These are phyloP conservation scores for Alectoris magna DNA, from an alignment of 2,797 vertebrate genomes.

Conservation along the genomic window DNA sequence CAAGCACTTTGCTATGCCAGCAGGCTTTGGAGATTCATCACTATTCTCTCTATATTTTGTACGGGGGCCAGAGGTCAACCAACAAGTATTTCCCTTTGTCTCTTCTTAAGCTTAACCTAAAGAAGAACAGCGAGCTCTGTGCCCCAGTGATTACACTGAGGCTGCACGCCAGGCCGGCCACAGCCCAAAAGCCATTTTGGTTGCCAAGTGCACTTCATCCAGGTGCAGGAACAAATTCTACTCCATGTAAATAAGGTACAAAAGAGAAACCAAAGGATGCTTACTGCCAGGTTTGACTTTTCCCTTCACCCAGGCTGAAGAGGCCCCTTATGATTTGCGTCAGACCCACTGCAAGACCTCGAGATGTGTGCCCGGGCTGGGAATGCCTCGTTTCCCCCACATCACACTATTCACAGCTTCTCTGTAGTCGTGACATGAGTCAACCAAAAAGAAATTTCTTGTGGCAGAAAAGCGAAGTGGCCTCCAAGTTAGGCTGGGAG, in stretches of 20 bases:
- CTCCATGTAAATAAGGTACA: neutral
- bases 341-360: neutral
- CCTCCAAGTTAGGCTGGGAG: neutral
- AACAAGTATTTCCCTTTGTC: conserved; percentile 63
- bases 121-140: neutral
- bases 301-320: neutral
- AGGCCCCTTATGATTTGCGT: neutral
- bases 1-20: conserved; percentile 60
- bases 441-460: neutral
- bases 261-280: neutral
- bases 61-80: conserved; percentile 67
- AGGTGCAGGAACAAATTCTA: neutral
- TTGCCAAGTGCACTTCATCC: neutral
- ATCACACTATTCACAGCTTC: neutral
- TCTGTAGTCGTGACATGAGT: neutral
- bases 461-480: neutral
- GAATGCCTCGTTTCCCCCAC: neutral
- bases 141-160: neutral
- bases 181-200: neutral
- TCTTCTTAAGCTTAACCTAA: conserved; percentile 14
- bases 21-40: conserved; percentile 74
- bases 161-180: neutral
- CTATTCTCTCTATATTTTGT: conserved; percentile 75
- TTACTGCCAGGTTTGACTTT: neutral
- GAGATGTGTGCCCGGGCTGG: neutral